Evolutionary conservation across 2,797 vertebrate species (phyloP).

Genomic region (Cryptoblepharus egeriae): DNA sequence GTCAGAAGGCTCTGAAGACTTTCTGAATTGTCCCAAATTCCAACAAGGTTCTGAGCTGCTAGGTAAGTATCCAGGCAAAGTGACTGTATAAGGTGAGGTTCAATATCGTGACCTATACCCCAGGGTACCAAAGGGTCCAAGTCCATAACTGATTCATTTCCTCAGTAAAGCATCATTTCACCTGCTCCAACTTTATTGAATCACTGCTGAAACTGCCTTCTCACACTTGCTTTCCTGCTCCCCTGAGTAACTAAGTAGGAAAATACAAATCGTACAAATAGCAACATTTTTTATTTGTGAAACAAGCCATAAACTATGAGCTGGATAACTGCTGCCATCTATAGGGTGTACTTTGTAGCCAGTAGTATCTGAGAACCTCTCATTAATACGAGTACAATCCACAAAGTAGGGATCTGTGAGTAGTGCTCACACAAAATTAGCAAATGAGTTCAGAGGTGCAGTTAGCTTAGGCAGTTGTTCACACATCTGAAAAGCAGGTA

Average conservation of each 20-base stretch:
- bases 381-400: neutral
- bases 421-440: neutral
- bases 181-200: neutral
- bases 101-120: no score
- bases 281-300: neutral
- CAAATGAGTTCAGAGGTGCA: neutral
- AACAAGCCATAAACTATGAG: neutral
- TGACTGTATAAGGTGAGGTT: no score
- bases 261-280: neutral
- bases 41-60: no score
- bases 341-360: constrained; percentile 12
- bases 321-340: constrained; percentile 62
- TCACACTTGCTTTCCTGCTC: neutral
- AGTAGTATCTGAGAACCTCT: neutral
- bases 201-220: neutral
- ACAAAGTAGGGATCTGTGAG: neutral
- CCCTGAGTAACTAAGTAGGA: neutral
- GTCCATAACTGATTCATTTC: no score
- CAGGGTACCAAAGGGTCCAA: no score
- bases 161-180: neutral
- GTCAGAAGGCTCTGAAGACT: no score
- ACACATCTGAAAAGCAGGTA: neutral
- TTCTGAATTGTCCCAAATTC: no score
- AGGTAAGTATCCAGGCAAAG: no score
- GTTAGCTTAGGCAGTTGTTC: neutral